These are phyloP conservation scores for Myanophis thanlyinensis DNA, from an alignment of 2,113 vertebrate species.

Conservation along the genomic window DNA sequence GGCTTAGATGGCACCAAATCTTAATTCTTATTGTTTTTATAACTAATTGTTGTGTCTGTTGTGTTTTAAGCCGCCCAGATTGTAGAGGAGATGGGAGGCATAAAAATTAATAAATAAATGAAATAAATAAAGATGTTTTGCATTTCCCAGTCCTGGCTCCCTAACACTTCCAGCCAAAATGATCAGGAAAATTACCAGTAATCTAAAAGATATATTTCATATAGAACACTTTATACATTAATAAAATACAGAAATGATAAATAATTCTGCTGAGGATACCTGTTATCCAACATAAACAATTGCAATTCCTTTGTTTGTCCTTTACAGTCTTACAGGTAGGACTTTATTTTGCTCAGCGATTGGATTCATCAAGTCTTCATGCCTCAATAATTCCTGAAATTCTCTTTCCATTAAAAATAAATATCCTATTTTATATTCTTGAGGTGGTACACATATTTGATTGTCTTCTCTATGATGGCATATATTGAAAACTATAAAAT, in stretches of 20 bases:
- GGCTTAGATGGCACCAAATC: not conserved
- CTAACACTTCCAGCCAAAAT: not conserved
- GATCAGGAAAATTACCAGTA: not conserved
- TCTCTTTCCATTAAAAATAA: conserved; percentile 81
- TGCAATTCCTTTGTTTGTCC: not conserved
- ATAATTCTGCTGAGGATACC: not conserved
- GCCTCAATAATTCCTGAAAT: conserved; percentile 70
- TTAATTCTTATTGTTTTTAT: not conserved
- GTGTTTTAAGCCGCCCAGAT: not conserved
- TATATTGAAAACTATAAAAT: conserved; percentile 75
- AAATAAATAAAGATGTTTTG: not conserved
- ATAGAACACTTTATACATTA: not conserved
- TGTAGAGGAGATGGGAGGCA: not conserved
- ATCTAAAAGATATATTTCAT: not conserved
- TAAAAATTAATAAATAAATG: not conserved
- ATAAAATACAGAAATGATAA: not conserved
- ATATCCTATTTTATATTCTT: conserved; percentile 72
- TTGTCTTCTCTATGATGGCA: conserved; percentile 58
- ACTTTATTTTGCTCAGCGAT: conserved; percentile 45
- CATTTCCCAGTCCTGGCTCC: not conserved
- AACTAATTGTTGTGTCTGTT: not conserved
- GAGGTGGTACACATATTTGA: conserved; percentile 64
- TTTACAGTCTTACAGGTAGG: not conserved
- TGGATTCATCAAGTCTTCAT: conserved; percentile 53
- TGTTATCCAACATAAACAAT: not conserved